Conservation (phyloP, 2,797 vertebrate species). For the Tarsius wallacei region DNA sequence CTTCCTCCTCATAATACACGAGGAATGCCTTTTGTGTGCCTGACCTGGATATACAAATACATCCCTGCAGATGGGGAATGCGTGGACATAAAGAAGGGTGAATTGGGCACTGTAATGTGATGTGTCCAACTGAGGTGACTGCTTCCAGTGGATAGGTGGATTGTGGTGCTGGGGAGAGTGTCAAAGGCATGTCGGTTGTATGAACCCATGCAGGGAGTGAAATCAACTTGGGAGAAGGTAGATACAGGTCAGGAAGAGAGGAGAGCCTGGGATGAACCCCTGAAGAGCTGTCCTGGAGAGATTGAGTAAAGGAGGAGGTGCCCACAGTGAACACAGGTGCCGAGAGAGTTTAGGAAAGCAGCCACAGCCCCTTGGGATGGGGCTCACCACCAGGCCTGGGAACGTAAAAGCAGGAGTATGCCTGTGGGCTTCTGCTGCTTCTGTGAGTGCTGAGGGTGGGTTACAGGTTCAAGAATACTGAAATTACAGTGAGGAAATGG, state of each 20-base stretch:
- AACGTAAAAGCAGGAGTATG: neutral
- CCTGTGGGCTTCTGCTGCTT: neutral
- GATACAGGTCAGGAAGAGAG: neutral
- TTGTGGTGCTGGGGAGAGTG: neutral
- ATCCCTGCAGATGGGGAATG: neutral
- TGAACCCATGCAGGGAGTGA: neutral
- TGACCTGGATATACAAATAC: rapidly evolving
- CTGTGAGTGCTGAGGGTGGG: too few species aligned
- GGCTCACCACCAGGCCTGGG: neutral
- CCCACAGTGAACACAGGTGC: neutral
- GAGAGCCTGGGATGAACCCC: neutral
- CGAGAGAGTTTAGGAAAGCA: neutral
- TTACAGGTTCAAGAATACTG: neutral
- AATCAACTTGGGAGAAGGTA: neutral
- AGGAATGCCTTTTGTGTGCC: too few species aligned
- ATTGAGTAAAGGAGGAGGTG: neutral
- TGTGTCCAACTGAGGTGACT: neutral
- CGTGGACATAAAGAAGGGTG: neutral
- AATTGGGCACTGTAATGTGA: neutral
- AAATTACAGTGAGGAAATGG: neutral
- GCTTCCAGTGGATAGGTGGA: neutral
- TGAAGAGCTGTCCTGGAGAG: neutral
- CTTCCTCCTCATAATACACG: too few species aligned
- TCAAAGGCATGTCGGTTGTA: neutral
- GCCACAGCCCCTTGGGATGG: neutral